Evolutionary conservation across 2,113 vertebrate genomes (phyloP).

Genomic region (Notiomystis cincta): DNA sequence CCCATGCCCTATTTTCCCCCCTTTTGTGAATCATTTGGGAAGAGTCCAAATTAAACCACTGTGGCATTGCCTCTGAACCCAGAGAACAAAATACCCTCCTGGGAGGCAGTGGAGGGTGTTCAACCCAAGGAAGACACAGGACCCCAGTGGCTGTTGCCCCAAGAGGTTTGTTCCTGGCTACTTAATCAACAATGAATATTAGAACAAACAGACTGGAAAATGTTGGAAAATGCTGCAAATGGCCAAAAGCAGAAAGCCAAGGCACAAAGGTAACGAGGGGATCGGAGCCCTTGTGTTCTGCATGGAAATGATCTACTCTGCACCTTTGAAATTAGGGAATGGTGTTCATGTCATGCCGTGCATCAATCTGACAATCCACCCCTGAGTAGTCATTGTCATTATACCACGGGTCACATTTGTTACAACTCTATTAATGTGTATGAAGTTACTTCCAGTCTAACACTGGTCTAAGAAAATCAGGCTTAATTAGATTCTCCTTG

Average conservation of each 20-base stretch:
- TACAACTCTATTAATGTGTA: conserved; percentile 58
- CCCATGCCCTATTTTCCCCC: background rate
- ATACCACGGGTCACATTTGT: conserved; percentile 27
- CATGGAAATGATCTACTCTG: background rate
- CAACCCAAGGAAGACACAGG: background rate
- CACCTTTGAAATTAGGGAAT: conserved; percentile 38
- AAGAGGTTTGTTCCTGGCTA: background rate
- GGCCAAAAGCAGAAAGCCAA: background rate
- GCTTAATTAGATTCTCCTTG: conserved; percentile 57
- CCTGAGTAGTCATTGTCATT: conserved; percentile 51
- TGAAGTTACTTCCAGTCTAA: conserved; percentile 46
- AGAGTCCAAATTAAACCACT: background rate
- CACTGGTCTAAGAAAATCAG: conserved; percentile 40
- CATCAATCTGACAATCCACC: conserved; percentile 49
- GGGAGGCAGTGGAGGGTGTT: background rate
- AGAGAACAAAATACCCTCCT: background rate
- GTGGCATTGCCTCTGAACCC: background rate
- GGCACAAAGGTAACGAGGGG: background rate
- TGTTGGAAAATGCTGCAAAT: conserved; percentile 9
- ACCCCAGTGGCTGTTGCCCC: background rate
- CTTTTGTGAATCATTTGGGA: background rate
- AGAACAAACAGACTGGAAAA: conserved; percentile 14
- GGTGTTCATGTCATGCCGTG: background rate
- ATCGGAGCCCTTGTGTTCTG: background rate
- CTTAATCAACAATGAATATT: background rate